A percentile compares a stretch with the other conserved stretches of the same genome.
Evolutionary conservation across 2,888 invertebrate species (phyloP).

Genomic region (Cephus runcator): DNA sequence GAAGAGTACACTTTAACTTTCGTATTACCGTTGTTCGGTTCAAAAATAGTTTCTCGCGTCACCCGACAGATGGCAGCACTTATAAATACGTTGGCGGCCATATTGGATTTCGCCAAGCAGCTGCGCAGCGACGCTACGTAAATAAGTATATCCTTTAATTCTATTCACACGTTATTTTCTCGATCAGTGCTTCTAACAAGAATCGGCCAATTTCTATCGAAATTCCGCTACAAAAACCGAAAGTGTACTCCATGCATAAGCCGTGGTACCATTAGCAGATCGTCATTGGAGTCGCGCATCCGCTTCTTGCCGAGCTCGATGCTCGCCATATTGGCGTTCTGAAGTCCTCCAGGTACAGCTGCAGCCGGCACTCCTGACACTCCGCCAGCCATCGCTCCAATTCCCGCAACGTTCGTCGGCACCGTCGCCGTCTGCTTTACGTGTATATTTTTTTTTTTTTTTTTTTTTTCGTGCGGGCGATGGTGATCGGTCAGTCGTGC

Average conservation of each 20-base stretch:
- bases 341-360: constrained; percentile 71
- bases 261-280: constrained; percentile 93
- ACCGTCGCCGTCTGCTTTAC: constrained; percentile 59
- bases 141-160: no score
- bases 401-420: constrained; percentile 59
- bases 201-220: no score
- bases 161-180: no score
- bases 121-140: no score
- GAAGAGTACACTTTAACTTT: no score
- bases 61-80: no score
- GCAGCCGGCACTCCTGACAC: constrained; percentile 64
- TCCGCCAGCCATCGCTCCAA: constrained; percentile 61
- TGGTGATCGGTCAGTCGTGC: constrained; percentile 41
- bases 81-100: no score
- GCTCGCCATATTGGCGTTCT: constrained; percentile 76
- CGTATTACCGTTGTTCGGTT: no score
- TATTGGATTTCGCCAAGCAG: no score
- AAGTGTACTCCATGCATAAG: constrained; percentile 65
- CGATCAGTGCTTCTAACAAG: no score
- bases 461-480: constrained; percentile 15
- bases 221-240: constrained; percentile 31
- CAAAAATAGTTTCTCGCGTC: no score
- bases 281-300: constrained; percentile 87
- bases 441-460: constrained; percentile 25
- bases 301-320: constrained; percentile 96